Evolutionary conservation across 2,797 vertebrate species (phyloP).

Genomic region (Gambusia yucatana): DNA sequence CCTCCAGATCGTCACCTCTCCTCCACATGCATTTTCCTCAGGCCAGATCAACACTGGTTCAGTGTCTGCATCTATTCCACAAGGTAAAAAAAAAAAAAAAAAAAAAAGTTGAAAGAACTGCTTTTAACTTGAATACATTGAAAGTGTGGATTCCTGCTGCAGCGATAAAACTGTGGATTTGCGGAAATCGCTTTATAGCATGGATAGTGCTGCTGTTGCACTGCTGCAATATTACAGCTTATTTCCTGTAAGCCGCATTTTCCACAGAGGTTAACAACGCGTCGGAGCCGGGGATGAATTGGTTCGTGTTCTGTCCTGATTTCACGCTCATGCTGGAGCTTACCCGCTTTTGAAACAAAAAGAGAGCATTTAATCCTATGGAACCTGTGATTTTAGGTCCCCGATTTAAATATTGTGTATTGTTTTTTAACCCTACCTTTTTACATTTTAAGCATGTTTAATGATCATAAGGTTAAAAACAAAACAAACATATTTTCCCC

Average conservation of each 20-base stretch:
- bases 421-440: background rate
- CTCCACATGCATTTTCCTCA: background rate
- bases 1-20: background rate
- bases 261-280: constrained; percentile 70
- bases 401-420: constrained; percentile 28
- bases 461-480: constrained; percentile 18
- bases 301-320: constrained; percentile 41
- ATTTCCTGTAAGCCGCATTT: constrained; percentile 67
- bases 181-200: constrained; percentile 61
- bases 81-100: background rate
- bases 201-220: constrained; percentile 52
- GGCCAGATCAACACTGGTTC: background rate
- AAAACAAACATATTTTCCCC: constrained; percentile 41
- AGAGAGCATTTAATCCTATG: constrained; percentile 40
- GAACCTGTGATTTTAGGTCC: constrained; percentile 27
- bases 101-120: constrained; percentile 2
- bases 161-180: constrained; percentile 62
- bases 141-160: constrained; percentile 43
- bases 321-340: constrained; percentile 44
- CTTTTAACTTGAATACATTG: constrained; percentile 31
- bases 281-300: constrained; percentile 57
- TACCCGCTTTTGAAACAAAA: constrained; percentile 44
- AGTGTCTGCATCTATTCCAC: background rate
- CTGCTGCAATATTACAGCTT: constrained; percentile 69
- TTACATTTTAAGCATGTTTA: background rate